These are phyloP conservation scores for Neosilurus mollespiculum DNA, from an alignment of 2,797 vertebrate species.

Conservation along the genomic window DNA sequence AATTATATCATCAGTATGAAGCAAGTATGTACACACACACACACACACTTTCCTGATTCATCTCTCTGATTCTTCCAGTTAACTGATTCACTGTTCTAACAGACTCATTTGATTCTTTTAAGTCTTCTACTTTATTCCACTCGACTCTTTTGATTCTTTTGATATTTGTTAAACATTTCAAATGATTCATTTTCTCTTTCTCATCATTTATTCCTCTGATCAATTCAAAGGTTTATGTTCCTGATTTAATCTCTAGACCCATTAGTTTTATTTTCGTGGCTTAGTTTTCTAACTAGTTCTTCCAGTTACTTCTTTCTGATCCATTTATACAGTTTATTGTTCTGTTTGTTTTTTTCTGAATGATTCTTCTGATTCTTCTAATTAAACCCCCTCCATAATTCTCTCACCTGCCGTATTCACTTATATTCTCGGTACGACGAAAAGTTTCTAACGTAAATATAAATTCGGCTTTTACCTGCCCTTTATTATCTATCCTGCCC, in stretches of 20 bases:
- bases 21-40: no score
- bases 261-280: background rate
- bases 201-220: background rate
- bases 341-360: background rate
- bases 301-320: background rate
- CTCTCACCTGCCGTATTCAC: background rate
- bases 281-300: background rate
- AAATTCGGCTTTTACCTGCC: constrained; percentile 1
- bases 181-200: background rate
- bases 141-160: constrained; percentile 8
- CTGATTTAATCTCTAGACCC: background rate
- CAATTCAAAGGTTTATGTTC: background rate
- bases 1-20: no score
- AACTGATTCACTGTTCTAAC: background rate
- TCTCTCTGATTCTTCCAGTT: no score
- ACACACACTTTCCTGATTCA: background rate
- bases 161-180: background rate
- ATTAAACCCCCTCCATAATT: background rate
- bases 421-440: background rate
- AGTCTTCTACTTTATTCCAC: background rate
- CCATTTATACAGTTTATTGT: background rate
- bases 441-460: background rate
- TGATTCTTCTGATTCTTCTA: background rate
- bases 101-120: constrained; percentile 6
- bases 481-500: constrained; percentile 20